Evolutionary conservation across 2,797 vertebrate species (phyloP), one percentile per base, ranked within the genome.

Genomic region (Labroides dimidiatus): DNA sequence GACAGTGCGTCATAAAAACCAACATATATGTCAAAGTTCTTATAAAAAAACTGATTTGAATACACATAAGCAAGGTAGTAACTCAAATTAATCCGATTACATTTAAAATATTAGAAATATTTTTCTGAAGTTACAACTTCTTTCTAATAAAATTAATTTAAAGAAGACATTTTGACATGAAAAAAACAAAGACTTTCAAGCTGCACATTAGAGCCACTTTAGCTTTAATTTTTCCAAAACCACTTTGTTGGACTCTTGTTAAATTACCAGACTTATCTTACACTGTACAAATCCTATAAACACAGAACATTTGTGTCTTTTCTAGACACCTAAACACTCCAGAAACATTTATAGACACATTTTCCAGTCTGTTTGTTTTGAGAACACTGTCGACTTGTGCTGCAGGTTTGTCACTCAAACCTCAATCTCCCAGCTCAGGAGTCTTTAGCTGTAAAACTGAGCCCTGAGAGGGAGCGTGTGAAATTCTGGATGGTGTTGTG

Each of bases 401-500:
- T 81, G 68, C 64, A 64, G 71, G 67, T 83, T 77, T 78, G 76
- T 78, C 78, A 68, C 66, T 72, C 30, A 14, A 14, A 39, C 47
- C 47, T 23, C 2, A 4, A 48, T 3, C 30, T 72, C 74, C 74
- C 72, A 71, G 67, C 74, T 85, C 76, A 30, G 59, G 47, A 70
- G 64, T 64, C 60, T 83, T 43, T 57, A 36, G 60, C 77, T 73
- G 13, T 0, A 8, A 45, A 72, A 36, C 2, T 33, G n/a, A 19
- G 50, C 50, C 52, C 71, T 79, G 78, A 71, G 30, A 74, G 62
- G 50, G 43, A 71, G 51, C 2, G 72, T 93, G 93, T 85, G 92
- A 93, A 87, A 93, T 93, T 92, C 91, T 84, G 69, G 73, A 90
- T 1, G 3, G 69, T 81, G 86, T 87, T 75, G 90, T 62, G 82